These are phyloP conservation scores for Leptocoma aspasia DNA, from an alignment of 2,113 vertebrate genomes.

Conservation along the genomic window DNA sequence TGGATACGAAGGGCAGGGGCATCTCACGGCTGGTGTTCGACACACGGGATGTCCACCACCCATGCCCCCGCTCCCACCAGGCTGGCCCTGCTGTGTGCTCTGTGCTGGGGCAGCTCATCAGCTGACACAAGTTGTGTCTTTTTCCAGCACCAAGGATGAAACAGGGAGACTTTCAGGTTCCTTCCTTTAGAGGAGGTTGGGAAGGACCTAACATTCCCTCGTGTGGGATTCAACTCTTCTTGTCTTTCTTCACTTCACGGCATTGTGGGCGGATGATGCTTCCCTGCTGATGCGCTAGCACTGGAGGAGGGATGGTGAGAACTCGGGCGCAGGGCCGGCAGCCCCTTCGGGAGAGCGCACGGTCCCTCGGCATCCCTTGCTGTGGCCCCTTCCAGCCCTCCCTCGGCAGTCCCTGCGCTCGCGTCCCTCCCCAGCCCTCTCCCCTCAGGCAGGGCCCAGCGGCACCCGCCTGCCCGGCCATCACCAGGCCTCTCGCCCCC, in stretches of 20 bases:
- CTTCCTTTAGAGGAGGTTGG: background rate
- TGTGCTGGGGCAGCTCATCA: background rate
- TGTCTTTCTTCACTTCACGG: background rate
- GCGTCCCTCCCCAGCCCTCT: background rate
- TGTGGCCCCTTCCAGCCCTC: background rate
- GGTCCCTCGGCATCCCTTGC: background rate
- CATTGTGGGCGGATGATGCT: background rate
- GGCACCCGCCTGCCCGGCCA: background rate
- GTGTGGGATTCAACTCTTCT: background rate
- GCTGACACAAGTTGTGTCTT: background rate
- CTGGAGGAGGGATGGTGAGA: background rate
- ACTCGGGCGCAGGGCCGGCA: background rate
- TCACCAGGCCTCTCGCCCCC: background rate
- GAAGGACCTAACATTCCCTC: background rate
- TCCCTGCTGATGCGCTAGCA: background rate
- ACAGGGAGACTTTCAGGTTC: background rate
- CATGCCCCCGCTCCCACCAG: background rate
- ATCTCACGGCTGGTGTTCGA: accelerated
- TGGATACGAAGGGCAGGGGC: accelerated
- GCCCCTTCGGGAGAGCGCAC: background rate
- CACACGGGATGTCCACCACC: accelerated
- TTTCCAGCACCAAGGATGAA: background rate
- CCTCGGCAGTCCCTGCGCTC: background rate
- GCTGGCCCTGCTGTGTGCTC: accelerated
- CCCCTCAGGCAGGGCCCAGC: background rate